A percentile compares a stretch with the other conserved stretches of the same genome.
Evolutionary conservation across 2,797 vertebrate genomes (phyloP).

Genomic region (Sebastes taczanowskii): DNA sequence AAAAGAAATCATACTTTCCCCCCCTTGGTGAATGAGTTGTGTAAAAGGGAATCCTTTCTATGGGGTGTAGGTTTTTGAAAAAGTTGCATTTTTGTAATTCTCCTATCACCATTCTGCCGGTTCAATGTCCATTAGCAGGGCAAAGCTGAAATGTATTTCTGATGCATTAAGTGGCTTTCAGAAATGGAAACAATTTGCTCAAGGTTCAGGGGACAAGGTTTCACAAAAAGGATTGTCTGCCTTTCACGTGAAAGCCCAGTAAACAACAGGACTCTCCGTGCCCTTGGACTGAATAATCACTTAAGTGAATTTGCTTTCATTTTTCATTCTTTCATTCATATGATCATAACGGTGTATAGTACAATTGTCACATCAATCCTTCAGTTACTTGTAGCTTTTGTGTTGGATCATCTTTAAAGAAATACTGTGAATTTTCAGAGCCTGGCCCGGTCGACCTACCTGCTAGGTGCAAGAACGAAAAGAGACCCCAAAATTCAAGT

Average conservation of each 20-base stretch:
- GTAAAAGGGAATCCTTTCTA: slow-evolving; percentile 39
- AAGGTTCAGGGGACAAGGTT: slow-evolving; percentile 47
- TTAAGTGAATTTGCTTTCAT: slow-evolving; percentile 46
- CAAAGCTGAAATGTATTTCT: slow-evolving; percentile 15
- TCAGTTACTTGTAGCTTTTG: slow-evolving; percentile 30
- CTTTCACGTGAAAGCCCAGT: slow-evolving; percentile 23
- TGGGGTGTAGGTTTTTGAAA: slow-evolving; percentile 16
- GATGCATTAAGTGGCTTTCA: slow-evolving; percentile 55
- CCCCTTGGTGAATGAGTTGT: not conserved
- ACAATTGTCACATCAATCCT: slow-evolving; percentile 15
- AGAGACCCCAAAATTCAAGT: not conserved
- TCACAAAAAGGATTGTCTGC: slow-evolving; percentile 41
- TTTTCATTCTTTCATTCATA: slow-evolving; percentile 48
- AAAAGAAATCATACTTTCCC: not conserved
- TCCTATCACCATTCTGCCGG: not conserved
- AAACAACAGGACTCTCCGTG: slow-evolving; percentile 35
- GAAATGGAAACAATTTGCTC: slow-evolving; percentile 48
- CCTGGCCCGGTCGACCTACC: not conserved
- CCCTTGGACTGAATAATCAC: slow-evolving; percentile 53
- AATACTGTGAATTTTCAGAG: not conserved
- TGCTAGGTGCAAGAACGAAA: not conserved
- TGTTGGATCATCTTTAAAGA: not conserved
- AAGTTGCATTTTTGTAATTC: slow-evolving; percentile 32
- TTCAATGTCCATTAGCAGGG: slow-evolving; percentile 49
- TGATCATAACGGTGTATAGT: slow-evolving; percentile 20